These are phyloP conservation scores for Sander lucioperca DNA, from an alignment of 2,113 vertebrate genomes.

Conservation along the genomic window DNA sequence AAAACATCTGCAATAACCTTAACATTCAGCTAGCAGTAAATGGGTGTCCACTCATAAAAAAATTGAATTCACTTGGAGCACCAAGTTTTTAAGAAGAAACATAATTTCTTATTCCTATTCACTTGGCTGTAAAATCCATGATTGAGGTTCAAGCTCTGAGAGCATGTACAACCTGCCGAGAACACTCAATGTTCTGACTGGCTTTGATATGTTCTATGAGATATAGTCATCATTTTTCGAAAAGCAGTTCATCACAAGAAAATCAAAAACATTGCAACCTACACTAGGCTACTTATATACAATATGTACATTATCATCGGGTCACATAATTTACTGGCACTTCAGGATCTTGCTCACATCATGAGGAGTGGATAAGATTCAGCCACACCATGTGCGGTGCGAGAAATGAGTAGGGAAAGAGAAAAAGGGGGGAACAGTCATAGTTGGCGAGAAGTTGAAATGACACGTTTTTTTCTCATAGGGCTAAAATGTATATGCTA, in stretches of 20 bases:
- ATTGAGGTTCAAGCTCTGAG: background rate
- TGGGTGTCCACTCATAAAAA: background rate
- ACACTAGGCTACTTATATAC: too few relatives aligned
- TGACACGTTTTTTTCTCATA: background rate
- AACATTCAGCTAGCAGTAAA: background rate
- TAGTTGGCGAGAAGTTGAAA: background rate
- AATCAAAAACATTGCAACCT: background rate
- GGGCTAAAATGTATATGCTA: background rate
- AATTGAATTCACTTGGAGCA: background rate
- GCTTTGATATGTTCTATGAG: background rate
- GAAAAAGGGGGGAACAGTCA: background rate
- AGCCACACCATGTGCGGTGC: slow-evolving; percentile 4
- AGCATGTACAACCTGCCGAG: background rate
- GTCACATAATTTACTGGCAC: slow-evolving; percentile 5
- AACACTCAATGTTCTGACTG: slow-evolving; percentile 13
- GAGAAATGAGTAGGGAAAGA: slow-evolving; percentile 10
- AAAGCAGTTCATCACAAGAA: background rate
- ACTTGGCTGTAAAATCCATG: background rate
- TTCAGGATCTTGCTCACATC: slow-evolving; percentile 21
- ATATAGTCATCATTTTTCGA: background rate
- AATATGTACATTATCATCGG: background rate
- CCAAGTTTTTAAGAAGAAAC: background rate
- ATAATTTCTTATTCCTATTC: background rate
- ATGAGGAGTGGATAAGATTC: slow-evolving; percentile 1
- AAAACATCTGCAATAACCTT: slow-evolving; percentile 6